Conservation (phyloP, 2,797 vertebrate species). For the Pempheris klunzingeri region DNA sequence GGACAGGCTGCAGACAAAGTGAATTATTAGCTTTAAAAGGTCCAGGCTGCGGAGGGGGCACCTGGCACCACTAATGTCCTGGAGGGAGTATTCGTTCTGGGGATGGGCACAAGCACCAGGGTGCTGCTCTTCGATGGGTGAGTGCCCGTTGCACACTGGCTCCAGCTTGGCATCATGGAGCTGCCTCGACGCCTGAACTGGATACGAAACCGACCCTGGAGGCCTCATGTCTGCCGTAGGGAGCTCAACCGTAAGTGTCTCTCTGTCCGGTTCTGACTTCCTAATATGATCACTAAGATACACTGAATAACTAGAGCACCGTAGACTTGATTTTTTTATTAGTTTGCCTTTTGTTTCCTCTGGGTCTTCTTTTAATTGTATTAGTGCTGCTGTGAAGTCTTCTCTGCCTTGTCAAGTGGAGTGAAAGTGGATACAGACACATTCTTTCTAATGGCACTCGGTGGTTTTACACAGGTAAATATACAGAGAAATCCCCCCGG, state of each 20-base stretch:
- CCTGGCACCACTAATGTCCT: conserved; percentile 39
- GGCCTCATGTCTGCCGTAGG: conserved; percentile 81
- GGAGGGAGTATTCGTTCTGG: conserved; percentile 39
- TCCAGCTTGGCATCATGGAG: conserved; percentile 87
- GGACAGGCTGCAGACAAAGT: neutral
- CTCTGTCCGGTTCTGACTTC: neutral
- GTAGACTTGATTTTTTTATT: neutral
- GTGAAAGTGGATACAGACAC: neutral
- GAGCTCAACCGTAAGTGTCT: conserved; percentile 90
- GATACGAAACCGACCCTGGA: conserved; percentile 89
- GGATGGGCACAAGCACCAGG: conserved; percentile 54
- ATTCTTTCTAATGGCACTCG: neutral
- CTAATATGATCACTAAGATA: neutral
- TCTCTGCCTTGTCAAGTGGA: conserved; percentile 1
- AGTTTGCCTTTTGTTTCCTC: neutral
- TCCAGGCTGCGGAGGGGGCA: conserved; percentile 27
- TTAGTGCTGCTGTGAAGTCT: conserved; percentile 51
- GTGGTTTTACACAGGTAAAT: neutral
- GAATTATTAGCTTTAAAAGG: conserved; percentile 4
- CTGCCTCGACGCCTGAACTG: conserved; percentile 89
- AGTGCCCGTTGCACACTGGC: conserved; percentile 44
- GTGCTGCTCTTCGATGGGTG: conserved; percentile 61
- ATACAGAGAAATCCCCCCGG: neutral
- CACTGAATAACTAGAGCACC: neutral
- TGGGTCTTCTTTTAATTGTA: conserved; percentile 29